Base-by-base conservation (phyloP, 1,140 invertebrate genomes). In the Drosophila ohnishii region DNA sequence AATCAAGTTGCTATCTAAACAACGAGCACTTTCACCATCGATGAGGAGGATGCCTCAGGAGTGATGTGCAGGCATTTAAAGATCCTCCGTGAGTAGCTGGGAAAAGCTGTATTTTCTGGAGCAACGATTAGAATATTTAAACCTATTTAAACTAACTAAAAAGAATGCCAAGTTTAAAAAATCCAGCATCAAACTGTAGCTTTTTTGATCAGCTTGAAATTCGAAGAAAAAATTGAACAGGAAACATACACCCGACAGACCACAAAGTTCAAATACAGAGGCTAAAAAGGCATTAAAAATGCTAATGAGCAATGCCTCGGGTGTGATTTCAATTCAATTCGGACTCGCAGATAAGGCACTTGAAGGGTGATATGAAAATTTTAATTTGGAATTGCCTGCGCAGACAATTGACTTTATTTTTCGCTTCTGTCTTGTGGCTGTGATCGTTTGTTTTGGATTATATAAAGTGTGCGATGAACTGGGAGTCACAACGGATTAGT, bases 231-330 rank as follows among this genome's bases (percentile, higher is more conserved):
- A 44, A 19, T 9, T 5, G 3, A 67, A n/a, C 59, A 51, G 64
- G 64, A 67, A 67, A 19, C 22, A 34, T 7, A 28, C 28, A 16
- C 3, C 10, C 25, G 13, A 13, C 25, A 22, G 11, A 32, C 22
- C 2, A 3, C 2, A 9, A n/a, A 14, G 76, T 84, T 84, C 80
- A 83, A 69, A 79, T 50, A 50, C 61, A 79, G 69, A 66, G 76
- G 77, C 74, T 77, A 84, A 84, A 63, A 47, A 55, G 59, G 53
- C 71, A 79, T 75, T 83, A 72, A 67, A 83, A 78, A 83, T 83
- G 80, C 55, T 71, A 82, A 83, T 78, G 75, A 75, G 63, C 39
- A 32, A 42, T 60, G 35, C 37, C 57, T 30, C 9, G 53, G 45
- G 30, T 45, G 35, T 32, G 65, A 45, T 77, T 80, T 70, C 64